Base-by-base conservation (phyloP, 2,113 vertebrate species). In the Mormoops blainvillei region DNA sequence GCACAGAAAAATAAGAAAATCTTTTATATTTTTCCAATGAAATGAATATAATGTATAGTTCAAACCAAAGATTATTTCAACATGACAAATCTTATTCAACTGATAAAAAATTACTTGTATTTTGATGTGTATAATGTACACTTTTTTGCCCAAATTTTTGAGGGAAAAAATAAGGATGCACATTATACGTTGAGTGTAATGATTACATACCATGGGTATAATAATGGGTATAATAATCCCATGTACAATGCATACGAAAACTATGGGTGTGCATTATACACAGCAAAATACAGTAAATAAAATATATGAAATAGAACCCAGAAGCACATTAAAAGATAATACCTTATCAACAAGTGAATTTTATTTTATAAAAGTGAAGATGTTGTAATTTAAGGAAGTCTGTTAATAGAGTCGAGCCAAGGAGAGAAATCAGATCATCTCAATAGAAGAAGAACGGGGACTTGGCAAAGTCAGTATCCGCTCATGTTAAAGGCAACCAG, bases 301-400 rank as follows among this genome's bases (percentile, higher is more conserved):
- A 76, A 41, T 12, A 43, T 19, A 80, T 63, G 28, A 41, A 56
- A 65, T 2, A 56, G 28, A 78, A 77, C 7, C 19, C 33, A 65
- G 56, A 0, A 82, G 9, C 26, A 31, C 33, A 91, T 94, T 91
- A 54, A 70, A 88, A 94, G 52, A 20, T 77, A 36, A 65, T 83
- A 24, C 22, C 89, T 58, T 8, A 54, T 70, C 36, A 71, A 65
- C 2, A 65, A 78, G 28, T 88, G 4, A 87, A 71, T 77, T 65
- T 89, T 61, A 63, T 77, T 93, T 93, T 87, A 83, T 38, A 87
- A 92, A 76, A 56, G 16, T 95, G n/a, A 80, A 92, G 43, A 5
- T 65, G 5, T 8, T 88, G 50, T 20, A 87, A 56, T 22, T 11
- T 56, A 50, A 87, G 31, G 12, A 82, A 54, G 54, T 83, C 15